Conservation (phyloP, 2,113 vertebrate genomes). For the Nycticorax nycticorax region DNA sequence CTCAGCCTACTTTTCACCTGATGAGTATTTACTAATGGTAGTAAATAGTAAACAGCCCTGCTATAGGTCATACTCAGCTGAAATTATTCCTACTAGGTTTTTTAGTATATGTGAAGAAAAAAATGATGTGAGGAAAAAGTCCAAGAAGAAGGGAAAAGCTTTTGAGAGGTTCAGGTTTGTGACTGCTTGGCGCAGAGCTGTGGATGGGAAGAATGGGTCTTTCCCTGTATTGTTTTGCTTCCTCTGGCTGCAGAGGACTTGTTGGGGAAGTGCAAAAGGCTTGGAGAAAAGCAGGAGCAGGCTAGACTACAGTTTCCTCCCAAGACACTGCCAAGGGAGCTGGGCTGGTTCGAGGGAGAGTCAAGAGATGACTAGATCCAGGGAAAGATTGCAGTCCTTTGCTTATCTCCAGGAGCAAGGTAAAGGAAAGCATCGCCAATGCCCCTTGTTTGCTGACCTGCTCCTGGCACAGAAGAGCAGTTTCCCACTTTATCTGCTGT, state of each 20-base stretch:
- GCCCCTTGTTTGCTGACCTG: not conserved
- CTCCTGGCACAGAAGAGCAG: not conserved
- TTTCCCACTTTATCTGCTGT: not conserved
- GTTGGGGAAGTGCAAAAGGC: not conserved
- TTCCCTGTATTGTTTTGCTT: not conserved
- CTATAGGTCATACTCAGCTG: not conserved
- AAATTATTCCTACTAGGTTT: not conserved
- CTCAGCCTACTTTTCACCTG: not conserved
- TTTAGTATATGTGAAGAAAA: not conserved
- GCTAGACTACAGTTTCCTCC: not conserved
- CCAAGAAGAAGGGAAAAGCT: not conserved
- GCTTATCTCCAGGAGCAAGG: not conserved
- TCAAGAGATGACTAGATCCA: not conserved
- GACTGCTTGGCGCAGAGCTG: not conserved
- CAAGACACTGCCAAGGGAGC: not conserved
- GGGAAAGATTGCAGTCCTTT: not conserved
- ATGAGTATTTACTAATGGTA: not conserved
- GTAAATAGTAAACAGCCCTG: not conserved
- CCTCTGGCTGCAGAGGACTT: not conserved
- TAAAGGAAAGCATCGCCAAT: accelerated
- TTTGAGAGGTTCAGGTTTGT: not conserved
- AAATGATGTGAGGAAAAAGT: not conserved
- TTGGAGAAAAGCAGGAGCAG: not conserved
- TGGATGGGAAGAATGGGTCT: not conserved
- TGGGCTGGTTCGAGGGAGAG: not conserved